Evolutionary conservation across 2,888 invertebrate genomes (phyloP), one percentile per base, ranked within the genome.

Genomic region (Callinectes sapidus): DNA sequence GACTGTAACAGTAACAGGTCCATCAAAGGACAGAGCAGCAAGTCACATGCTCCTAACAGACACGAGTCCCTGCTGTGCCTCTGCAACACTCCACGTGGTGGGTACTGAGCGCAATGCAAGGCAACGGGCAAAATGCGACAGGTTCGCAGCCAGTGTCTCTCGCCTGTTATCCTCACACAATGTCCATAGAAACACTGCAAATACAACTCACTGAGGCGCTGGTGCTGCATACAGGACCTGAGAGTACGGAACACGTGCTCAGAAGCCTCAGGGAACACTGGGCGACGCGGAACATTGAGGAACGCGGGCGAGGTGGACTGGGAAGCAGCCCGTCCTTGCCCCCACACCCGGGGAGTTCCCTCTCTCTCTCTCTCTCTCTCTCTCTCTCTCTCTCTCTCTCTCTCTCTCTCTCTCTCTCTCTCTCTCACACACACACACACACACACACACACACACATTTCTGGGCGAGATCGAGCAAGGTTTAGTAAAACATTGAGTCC

Each of bases 301-400:
- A 71, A 77, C 90, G 42, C 48, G 85, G 35, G 32, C 90, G 90
- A 48, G 42, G 54, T 35, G n/a, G 28, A 90, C 81, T 54, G 90
- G 90, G 48, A 90, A 35, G 90, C 81, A 18, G 23, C 23, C 48
- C 28, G 55, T 18, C 54, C 54, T 39, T 48, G 42, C n/a, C 23
- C 87, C 39, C 87, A 87, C 48, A 48, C 90, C 3, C 54, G 55
- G 85, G 85, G 81, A 55, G 48, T 18, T 54, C 85, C 85, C 90
- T 23, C 39, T 66, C 66, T 18, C 66, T 66, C 66, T n/a, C 66
- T 66, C 66, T 66, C 66, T 66, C 66, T 66, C 66, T 66, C 66
- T 66, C 66, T 66, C 66, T 66, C 66, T 66, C 66, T 66, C 66
- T 66, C 66, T 66, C 66, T 48, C 39, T 13, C 39, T 77, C 81